Percentiles rank a stretch among this genome's conserved stretches.
Conservation (phyloP, 2,888 invertebrate species). For the Phytoseiulus persimilis region DNA sequence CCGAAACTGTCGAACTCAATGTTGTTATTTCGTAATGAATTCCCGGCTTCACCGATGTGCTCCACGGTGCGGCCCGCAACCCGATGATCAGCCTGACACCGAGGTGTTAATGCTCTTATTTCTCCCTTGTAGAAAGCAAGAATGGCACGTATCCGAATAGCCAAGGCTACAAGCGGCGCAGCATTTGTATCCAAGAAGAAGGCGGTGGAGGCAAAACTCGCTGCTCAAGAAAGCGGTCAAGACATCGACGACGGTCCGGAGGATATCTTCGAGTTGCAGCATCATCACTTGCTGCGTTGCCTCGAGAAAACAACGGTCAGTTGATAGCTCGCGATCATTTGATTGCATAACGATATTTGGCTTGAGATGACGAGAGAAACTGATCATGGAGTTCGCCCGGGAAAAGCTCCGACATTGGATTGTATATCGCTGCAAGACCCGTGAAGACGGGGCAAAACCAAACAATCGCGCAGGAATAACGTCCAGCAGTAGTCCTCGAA, state of each 20-base stretch:
- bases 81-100: too few relatives aligned
- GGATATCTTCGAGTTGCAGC: slow-evolving; percentile 96
- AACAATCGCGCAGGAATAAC: too few relatives aligned
- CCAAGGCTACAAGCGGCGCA: slow-evolving; percentile 95
- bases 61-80: too few relatives aligned
- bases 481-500: too few relatives aligned
- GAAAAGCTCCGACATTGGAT: neutral
- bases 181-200: slow-evolving; percentile 98
- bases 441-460: too few relatives aligned
- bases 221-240: slow-evolving; percentile 72
- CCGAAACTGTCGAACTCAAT: too few relatives aligned
- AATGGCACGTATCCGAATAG: slow-evolving; percentile 91
- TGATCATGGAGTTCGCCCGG: slow-evolving; percentile 9
- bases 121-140: slow-evolving; percentile 81
- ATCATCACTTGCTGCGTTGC: slow-evolving; percentile 93
- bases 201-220: slow-evolving; percentile 87
- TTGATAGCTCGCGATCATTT: slow-evolving; percentile 42
- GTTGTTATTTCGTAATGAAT: too few relatives aligned
- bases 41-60: too few relatives aligned
- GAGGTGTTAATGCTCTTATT: neutral
- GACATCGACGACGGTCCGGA: slow-evolving; percentile 82
- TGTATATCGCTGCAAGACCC: too few relatives aligned
- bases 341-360: neutral
- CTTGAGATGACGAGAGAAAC: neutral
- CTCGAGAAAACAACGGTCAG: slow-evolving; percentile 93